phyloP scores from a whole-genome alignment of 2,888 invertebrate species.

The Ornithoptera priamus region DNA sequence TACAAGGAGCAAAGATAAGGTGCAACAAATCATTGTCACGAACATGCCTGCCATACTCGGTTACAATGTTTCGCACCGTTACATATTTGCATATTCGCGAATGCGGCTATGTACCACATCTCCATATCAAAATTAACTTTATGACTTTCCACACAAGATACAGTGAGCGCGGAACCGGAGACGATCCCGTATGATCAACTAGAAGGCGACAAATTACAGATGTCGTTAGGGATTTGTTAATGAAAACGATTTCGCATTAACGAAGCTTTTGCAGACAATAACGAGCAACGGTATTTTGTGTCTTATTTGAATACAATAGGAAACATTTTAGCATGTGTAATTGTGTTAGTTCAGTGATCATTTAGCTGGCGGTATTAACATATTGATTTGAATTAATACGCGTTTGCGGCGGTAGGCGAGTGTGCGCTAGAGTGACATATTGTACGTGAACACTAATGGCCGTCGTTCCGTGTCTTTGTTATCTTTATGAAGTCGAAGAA shows the following conservation, averaged over 20 bases:
- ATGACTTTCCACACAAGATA: constrained; percentile 31
- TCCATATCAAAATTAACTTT: constrained; percentile 37
- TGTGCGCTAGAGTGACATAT: neutral
- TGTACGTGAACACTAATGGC: constrained; percentile 7
- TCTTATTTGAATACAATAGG: constrained; percentile 22
- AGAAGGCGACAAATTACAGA: constrained; percentile 52
- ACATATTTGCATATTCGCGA: constrained; percentile 41
- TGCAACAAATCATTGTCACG: constrained; percentile 71
- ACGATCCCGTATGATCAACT: constrained; percentile 31
- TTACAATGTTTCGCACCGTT: constrained; percentile 56
- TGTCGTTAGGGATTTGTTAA: constrained; percentile 18
- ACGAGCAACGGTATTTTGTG: constrained; percentile 18
- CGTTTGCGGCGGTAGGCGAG: constrained; percentile 1
- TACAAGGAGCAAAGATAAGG: constrained; percentile 49
- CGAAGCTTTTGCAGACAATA: constrained; percentile 7
- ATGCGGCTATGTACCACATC: constrained; percentile 29
- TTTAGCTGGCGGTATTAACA: constrained; percentile 20
- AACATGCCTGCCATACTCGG: constrained; percentile 61
- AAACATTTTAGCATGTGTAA: constrained; percentile 14
- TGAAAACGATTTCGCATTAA: constrained; percentile 21
- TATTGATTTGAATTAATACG: constrained; percentile 22
- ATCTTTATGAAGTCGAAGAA: neutral
- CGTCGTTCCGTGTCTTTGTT: constrained; percentile 8
- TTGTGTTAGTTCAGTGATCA: constrained; percentile 18
- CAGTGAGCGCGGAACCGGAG: constrained; percentile 22